Evolutionary conservation across 1,140 invertebrate genomes (phyloP), one percentile per base, ranked within the genome.

Genomic region (Pseudoatta argentina): DNA sequence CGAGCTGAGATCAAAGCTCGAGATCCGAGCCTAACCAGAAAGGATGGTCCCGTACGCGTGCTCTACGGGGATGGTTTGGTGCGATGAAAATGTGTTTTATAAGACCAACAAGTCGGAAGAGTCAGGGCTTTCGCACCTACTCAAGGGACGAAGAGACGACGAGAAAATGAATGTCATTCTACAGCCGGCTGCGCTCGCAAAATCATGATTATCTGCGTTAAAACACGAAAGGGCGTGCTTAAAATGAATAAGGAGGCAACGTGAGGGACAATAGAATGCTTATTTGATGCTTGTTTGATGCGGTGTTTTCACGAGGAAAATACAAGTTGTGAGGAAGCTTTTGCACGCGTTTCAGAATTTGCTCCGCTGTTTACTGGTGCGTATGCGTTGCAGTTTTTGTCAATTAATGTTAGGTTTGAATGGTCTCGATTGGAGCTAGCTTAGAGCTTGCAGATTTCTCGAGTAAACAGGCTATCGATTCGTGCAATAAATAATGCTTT

Each of bases 1-100:
- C 71, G 77, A n/a, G 66, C 51, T 63, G 10, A 89, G 89, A 90
- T 90, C 89, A 89, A 90, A 89, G 88, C 79, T 48, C 16, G 55
- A 61, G 78, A 75, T 48, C 39, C 53, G 16, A 53, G 61, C 51
- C 78, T 72, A 83, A 63, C 69, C 27, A 51, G 55, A 34, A 82
- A 82, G 67, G 24, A 72, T 82, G 34, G 39, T 18, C 73, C 24
- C 61, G 61, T 55, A 53, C 48, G 30, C 18, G 55, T 21, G 30
- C 18, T 72, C 14, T 21, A 12, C 14, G 8, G n/a, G 39, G n/a
- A 24, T 73, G 69, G 34, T 12, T 66, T 21, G 66, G 30, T 7
- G 72, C 30, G 44, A 67, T 66, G 51, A 67, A 78, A 85, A 85
- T 48, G 34, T 48, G 61, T 61, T 53, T 76, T 78, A 55, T 77